phyloP scores from a whole-genome alignment of 2,797 vertebrate species.

The Alcedo atthis region DNA sequence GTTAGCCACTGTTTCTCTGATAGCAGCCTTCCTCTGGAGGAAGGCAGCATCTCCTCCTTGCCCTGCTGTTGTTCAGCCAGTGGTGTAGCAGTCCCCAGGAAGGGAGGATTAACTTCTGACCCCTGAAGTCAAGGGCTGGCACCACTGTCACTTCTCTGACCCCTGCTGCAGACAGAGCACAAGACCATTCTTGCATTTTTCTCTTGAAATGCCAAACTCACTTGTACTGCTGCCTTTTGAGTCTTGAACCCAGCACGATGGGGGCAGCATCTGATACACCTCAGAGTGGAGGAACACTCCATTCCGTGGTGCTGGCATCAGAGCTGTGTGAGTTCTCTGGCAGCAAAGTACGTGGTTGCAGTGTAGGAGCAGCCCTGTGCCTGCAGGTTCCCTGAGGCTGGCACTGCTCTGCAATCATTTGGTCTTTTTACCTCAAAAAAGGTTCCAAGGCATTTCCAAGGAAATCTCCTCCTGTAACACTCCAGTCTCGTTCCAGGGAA shows the following conservation, averaged over 20 bases:
- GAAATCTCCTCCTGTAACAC: background rate
- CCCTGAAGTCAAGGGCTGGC: no score
- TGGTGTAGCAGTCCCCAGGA: no score
- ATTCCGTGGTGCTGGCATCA: background rate
- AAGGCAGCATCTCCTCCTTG: no score
- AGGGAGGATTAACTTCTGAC: no score
- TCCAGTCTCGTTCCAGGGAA: background rate
- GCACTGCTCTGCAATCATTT: rapidly evolving
- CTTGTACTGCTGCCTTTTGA: background rate
- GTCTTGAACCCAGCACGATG: background rate
- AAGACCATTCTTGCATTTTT: background rate
- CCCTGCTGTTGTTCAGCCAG: no score
- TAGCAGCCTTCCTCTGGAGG: no score
- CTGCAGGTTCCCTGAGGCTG: background rate
- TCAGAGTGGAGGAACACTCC: background rate
- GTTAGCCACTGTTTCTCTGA: no score
- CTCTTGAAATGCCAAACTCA: background rate
- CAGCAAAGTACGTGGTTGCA: background rate
- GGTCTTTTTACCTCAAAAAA: background rate
- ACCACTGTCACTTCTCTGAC: no score
- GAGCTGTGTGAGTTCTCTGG: background rate
- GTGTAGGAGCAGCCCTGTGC: background rate
- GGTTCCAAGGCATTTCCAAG: background rate
- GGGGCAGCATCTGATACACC: background rate
- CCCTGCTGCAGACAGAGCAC: no score